Evolutionary conservation across 2,888 invertebrate genomes (phyloP), one percentile per base, ranked within the genome.

Genomic region (Acrobasis repandana): DNA sequence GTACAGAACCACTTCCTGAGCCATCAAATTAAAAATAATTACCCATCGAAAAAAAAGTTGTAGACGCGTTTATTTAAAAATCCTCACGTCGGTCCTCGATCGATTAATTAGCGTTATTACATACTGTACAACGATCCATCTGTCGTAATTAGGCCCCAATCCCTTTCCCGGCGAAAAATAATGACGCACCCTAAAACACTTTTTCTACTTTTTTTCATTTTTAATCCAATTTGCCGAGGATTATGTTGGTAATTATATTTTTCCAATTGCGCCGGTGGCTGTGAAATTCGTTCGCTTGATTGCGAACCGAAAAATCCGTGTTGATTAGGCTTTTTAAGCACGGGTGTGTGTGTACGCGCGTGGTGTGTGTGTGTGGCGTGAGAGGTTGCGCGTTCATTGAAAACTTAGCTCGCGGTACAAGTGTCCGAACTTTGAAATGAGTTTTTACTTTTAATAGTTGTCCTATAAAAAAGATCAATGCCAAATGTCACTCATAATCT

Each of bases 161-260:
- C 89, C 89, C 86, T 88, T 81, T 82, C 76, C 85, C 84, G 82
- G 86, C 83, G 84, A 88, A 89, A 90, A 90, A 91, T 90, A 91
- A 91, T 91, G 90, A 90, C 90, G 90, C 83, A 77, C 90, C 90
- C 88, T 88, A 90, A 91, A 90, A 91, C 88, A 89, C 88, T 91
- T 90, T 91, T 90, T 89, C 82, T 82, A 78, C 78, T 88, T 89
- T 88, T 85, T 88, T 82, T 83, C 86, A 88, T 90, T 91, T 91
- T 92, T 93, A 93, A 93, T 93, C 93, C 93, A 93, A 93, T 93
- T 93, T 92, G 86, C 85, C 77, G 86, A 79, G 92, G 92, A 93
- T 93, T 93, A 93, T 92, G 88, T 88, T 80, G 85, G 92, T 93
- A 92, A 93, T 93, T 93, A 93, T 93, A 91, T 91, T 91, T 92